Conservation (phyloP, 2,888 invertebrate genomes). For the Nomada goodeniana region DNA sequence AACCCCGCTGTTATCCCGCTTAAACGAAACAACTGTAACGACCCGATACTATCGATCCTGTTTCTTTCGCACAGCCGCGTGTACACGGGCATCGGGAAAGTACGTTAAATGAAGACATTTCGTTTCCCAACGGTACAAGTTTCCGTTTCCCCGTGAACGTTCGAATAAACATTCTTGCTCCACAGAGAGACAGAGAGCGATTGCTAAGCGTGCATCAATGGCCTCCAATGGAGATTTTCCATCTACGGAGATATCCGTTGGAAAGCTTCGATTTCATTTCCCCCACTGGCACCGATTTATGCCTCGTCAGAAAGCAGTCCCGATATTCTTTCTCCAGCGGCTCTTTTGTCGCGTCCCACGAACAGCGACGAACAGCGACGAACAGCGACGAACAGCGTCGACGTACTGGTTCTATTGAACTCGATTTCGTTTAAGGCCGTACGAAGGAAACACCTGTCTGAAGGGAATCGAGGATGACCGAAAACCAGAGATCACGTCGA, state of each 20-base stretch:
- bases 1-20: neutral
- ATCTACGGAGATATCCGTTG: neutral
- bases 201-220: too few species aligned
- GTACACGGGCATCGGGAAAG: too few species aligned
- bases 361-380: conserved; percentile 15
- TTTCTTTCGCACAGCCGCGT: too few species aligned
- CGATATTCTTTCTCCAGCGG: conserved; percentile 4
- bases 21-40: neutral
- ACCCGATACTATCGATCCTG: too few species aligned
- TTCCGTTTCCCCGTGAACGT: too few species aligned
- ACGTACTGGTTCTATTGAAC: conserved; percentile 38
- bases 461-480: conserved; percentile 38
- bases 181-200: too few species aligned
- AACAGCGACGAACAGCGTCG: conserved; percentile 17
- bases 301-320: neutral
- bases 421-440: conserved; percentile 51
- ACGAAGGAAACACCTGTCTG: neutral
- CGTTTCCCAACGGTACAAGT: too few species aligned
- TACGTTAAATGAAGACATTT: too few species aligned
- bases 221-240: too few species aligned
- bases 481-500: conserved; percentile 13
- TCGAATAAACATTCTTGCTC: too few species aligned
- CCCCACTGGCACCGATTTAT: neutral
- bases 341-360: neutral
- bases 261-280: neutral